phyloP scores from a whole-genome alignment of 2,888 invertebrate genomes.

The Sicus ferrugineus region DNA sequence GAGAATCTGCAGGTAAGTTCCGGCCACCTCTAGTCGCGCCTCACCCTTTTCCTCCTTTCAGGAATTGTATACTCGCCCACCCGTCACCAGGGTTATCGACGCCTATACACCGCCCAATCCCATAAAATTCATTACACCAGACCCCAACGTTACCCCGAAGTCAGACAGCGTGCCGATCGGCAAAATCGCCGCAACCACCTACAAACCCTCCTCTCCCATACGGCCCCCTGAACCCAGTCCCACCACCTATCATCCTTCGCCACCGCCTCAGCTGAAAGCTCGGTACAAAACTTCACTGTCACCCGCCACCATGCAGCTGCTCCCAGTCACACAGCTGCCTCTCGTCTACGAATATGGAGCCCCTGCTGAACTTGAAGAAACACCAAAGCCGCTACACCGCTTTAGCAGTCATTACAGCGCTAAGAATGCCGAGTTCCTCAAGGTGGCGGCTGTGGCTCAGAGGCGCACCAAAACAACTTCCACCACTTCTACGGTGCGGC shows the following conservation, averaged over 20 bases:
- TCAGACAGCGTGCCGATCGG: conserved; percentile 50
- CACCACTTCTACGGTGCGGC: conserved; percentile 46
- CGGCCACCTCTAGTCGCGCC: conserved; percentile 6
- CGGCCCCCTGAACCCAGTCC: conserved; percentile 49
- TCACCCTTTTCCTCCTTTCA: conserved; percentile 31
- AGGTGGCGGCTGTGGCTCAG: conserved; percentile 45
- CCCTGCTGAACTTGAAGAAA: conserved; percentile 27
- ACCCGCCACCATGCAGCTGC: conserved; percentile 45
- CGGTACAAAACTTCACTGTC: conserved; percentile 45
- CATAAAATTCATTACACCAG: conserved; percentile 56
- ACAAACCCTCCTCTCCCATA: conserved; percentile 61
- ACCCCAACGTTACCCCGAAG: conserved; percentile 50
- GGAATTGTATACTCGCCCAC: conserved; percentile 62
- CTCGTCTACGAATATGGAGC: conserved; percentile 36
- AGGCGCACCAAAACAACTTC: conserved; percentile 39
- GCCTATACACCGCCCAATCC: conserved; percentile 56
- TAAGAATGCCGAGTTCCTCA: conserved; percentile 55
- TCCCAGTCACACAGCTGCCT: conserved; percentile 45
- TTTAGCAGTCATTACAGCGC: conserved; percentile 66
- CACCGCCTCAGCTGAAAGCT: conserved; percentile 45
- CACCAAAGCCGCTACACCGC: conserved; percentile 47
- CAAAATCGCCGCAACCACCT: conserved; percentile 65
- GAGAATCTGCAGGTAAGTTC: conserved; percentile 57
- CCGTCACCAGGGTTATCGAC: conserved; percentile 61
- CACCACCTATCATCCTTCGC: conserved; percentile 54